phyloP scores from a whole-genome alignment of 1,140 invertebrate species.

The fruit fly (Drosophila melanogaster) region DNA sequence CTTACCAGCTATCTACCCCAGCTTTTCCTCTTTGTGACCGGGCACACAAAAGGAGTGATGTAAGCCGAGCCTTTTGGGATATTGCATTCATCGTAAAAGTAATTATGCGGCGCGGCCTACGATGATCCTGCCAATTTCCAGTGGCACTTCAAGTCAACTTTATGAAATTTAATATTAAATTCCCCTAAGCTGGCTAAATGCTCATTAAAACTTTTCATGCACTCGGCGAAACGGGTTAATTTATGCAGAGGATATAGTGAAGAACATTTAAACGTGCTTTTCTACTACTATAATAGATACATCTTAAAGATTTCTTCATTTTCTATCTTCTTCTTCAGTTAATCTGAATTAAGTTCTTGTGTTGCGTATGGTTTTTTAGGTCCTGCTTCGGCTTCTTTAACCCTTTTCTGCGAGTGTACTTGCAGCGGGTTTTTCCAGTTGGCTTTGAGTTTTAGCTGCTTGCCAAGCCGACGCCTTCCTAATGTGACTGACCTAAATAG shows the following conservation, averaged over 20 bases:
- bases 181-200: constrained; percentile 57
- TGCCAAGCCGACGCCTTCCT: constrained; percentile 69
- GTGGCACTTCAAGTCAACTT: constrained; percentile 44
- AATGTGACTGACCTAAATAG: constrained; percentile 82
- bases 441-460: constrained; percentile 31
- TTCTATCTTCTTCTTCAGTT: too few relatives aligned
- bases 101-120: constrained; percentile 37
- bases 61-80: constrained; percentile 54
- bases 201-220: constrained; percentile 65
- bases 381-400: not conserved
- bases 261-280: too few relatives aligned
- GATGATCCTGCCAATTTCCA: constrained; percentile 31
- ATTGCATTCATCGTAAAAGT: constrained; percentile 56
- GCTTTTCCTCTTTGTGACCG: constrained; percentile 2
- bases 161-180: constrained; percentile 66
- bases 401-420: constrained; percentile 16
- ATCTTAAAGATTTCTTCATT: too few relatives aligned
- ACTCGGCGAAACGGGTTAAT: constrained; percentile 1
- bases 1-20: not conserved
- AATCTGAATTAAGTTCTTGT: too few relatives aligned
- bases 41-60: constrained; percentile 38
- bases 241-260: not conserved
- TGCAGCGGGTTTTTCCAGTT: constrained; percentile 4
- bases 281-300: not conserved
- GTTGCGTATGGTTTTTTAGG: too few relatives aligned